Conservation (phyloP, 30 jellyfish, hydroid and myxozoan genomes). For the Clytia hemisphaerica region DNA sequence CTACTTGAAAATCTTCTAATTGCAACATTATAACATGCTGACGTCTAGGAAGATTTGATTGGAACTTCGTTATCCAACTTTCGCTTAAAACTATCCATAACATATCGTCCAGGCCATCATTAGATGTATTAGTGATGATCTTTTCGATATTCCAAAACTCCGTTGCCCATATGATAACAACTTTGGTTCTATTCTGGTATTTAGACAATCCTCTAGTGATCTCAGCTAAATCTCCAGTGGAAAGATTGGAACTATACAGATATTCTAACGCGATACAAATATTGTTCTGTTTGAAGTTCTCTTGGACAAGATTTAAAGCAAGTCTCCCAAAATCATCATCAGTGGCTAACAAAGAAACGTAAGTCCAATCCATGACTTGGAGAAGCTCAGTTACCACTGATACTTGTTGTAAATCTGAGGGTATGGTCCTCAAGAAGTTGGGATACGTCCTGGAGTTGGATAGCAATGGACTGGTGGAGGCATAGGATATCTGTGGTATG, state of each 20-base stretch:
- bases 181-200: slow-evolving; percentile 41
- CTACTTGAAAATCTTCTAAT: no score
- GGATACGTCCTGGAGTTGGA: slow-evolving; percentile 42
- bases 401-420: slow-evolving; percentile 71
- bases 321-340: slow-evolving; percentile 81
- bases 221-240: slow-evolving; percentile 16
- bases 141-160: slow-evolving; percentile 45
- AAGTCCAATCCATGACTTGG: slow-evolving; percentile 56
- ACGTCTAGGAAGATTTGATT: no score
- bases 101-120: slow-evolving; percentile 30
- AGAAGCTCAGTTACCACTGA: slow-evolving; percentile 56
- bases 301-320: slow-evolving; percentile 44
- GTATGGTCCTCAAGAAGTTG: slow-evolving; percentile 59
- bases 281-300: slow-evolving; percentile 28
- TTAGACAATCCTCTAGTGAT: slow-evolving; percentile 16
- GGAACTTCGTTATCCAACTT: slow-evolving; percentile 53
- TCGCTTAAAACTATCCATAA: slow-evolving; percentile 84
- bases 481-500: slow-evolving; percentile 74
- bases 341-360: slow-evolving; percentile 56
- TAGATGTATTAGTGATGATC: slow-evolving; percentile 50
- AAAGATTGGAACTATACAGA: slow-evolving; percentile 22
- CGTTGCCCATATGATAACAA: slow-evolving; percentile 71
- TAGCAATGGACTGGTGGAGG: slow-evolving; percentile 53
- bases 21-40: no score
- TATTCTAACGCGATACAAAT: slow-evolving; percentile 60